phyloP scores from a whole-genome alignment of 1,140 invertebrate species.

The Melanaphis sacchari region DNA sequence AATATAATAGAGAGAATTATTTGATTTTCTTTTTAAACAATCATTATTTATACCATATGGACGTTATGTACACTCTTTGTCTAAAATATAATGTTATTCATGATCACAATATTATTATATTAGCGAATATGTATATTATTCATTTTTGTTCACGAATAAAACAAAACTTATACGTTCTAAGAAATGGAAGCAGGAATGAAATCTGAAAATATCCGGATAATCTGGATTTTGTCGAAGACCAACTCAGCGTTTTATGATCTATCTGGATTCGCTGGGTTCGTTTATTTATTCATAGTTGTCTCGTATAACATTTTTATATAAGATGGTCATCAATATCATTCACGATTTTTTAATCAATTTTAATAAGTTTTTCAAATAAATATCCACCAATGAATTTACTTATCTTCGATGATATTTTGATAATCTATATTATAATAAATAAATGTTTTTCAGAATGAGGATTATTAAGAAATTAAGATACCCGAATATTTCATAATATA shows the following conservation, averaged over 20 bases:
- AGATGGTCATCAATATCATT: background rate
- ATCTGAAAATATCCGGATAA: background rate
- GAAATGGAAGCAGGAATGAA: background rate
- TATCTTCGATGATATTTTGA: background rate
- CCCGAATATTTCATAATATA: no score
- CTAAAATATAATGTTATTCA: background rate
- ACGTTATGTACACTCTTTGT: background rate
- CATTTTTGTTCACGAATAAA: background rate
- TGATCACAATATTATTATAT: background rate
- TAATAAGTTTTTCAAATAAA: background rate
- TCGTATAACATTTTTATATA: background rate
- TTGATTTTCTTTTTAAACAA: background rate
- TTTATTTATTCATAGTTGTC: background rate
- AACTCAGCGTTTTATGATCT: background rate
- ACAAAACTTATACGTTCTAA: background rate
- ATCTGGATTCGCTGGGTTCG: background rate
- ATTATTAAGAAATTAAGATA: background rate
- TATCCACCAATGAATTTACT: background rate
- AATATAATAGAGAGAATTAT: background rate
- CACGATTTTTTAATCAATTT: background rate
- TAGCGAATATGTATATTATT: background rate
- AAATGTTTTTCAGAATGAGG: background rate
- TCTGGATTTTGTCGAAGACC: background rate
- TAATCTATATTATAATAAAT: background rate
- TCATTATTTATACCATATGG: background rate